A percentile compares a stretch with the other conserved stretches of the same genome.
Conservation (phyloP, 2,797 vertebrate genomes). For the Nannoperca obscura region DNA sequence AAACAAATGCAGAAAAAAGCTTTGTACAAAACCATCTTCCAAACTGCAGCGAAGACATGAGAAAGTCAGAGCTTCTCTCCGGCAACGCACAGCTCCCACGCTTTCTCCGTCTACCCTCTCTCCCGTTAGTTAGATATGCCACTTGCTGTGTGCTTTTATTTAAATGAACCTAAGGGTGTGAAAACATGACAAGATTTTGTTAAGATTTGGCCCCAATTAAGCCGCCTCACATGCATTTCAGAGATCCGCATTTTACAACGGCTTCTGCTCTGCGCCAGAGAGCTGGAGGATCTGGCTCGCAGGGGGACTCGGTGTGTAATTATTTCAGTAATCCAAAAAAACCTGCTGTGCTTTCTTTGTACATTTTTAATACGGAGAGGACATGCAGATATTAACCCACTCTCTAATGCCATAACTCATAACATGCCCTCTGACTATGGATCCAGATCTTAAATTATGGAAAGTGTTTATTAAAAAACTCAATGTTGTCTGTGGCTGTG, state of each 20-base stretch:
- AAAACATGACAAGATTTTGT: slow-evolving; percentile 75
- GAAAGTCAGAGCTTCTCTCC: slow-evolving; percentile 41
- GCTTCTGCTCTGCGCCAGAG: slow-evolving; percentile 50
- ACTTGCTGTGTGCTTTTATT: slow-evolving; percentile 73
- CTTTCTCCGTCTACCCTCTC: slow-evolving; percentile 31
- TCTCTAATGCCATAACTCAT: slow-evolving; percentile 11
- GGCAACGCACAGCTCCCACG: slow-evolving; percentile 50
- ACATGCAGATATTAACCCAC: slow-evolving; percentile 30
- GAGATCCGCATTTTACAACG: slow-evolving; percentile 42
- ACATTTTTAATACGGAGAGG: slow-evolving; percentile 44
- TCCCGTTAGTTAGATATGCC: slow-evolving; percentile 55
- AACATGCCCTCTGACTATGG: slow-evolving; percentile 11
- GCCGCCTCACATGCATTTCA: slow-evolving; percentile 51
- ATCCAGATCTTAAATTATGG: slow-evolving; percentile 1
- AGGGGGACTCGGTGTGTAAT: slow-evolving; percentile 51
- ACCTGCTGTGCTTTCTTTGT: slow-evolving; percentile 50
- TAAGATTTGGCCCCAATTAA: slow-evolving; percentile 76
- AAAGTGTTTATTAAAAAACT: slow-evolving; percentile 6
- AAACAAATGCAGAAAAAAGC: slow-evolving; percentile 42
- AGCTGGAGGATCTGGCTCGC: slow-evolving; percentile 43
- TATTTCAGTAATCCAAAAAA: slow-evolving; percentile 56
- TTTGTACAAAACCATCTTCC: slow-evolving; percentile 40
- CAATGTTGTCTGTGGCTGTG: background rate
- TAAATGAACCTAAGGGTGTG: slow-evolving; percentile 73
- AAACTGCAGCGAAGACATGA: slow-evolving; percentile 42